Conservation (phyloP, 2,113 vertebrate species). For the Zingel zingel region DNA sequence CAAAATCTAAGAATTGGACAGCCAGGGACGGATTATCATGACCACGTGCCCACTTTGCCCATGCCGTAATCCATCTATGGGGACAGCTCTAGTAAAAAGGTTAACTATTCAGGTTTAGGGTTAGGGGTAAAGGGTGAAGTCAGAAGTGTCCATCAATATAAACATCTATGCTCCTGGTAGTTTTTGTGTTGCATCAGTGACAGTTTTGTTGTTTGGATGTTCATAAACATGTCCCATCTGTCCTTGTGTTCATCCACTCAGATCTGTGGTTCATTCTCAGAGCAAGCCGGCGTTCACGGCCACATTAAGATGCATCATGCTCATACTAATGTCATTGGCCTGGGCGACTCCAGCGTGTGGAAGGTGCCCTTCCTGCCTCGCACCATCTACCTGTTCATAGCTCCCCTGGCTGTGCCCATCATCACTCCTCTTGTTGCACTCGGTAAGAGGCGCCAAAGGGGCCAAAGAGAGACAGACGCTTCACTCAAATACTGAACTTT, state of each 20-base stretch:
- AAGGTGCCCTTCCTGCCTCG: slow-evolving; percentile 89
- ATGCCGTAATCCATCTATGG: no score
- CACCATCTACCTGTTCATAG: slow-evolving; percentile 90
- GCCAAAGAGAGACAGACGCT: neutral
- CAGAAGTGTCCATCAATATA: neutral
- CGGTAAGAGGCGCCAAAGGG: slow-evolving; percentile 72
- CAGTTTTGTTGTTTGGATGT: neutral
- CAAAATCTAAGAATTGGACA: no score
- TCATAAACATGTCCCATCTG: neutral
- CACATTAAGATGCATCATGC: slow-evolving; percentile 94
- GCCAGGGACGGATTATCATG: no score
- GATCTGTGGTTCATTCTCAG: slow-evolving; percentile 92
- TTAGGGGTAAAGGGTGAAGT: no score
- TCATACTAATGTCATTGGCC: slow-evolving; percentile 92
- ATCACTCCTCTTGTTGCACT: slow-evolving; percentile 90
- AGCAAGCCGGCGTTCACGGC: slow-evolving; percentile 81
- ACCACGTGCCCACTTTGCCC: no score
- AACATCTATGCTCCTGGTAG: neutral
- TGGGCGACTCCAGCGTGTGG: slow-evolving; percentile 96
- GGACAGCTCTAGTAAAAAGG: no score
- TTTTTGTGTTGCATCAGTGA: neutral
- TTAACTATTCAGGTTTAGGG: no score
- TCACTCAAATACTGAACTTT: slow-evolving; percentile 1
- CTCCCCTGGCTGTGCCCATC: slow-evolving; percentile 88
- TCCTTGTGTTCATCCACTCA: slow-evolving; percentile 56